Evolutionary conservation across 2,888 invertebrate species (phyloP).

Genomic region (Trilocha varians): DNA sequence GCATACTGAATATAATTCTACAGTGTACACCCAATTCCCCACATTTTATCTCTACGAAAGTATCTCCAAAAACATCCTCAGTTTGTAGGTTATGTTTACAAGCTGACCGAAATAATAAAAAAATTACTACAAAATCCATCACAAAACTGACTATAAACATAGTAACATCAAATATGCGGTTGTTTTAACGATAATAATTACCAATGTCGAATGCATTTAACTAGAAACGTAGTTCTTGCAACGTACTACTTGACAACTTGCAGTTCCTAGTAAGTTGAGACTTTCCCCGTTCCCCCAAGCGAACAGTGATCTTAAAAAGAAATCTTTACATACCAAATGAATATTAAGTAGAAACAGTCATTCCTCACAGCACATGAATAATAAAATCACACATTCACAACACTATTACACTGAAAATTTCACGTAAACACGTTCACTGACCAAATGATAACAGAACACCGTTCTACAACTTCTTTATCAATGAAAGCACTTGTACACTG

Average conservation of each 20-base stretch:
- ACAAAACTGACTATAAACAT: not conserved
- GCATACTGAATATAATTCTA: no score
- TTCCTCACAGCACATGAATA: slow-evolving; percentile 29
- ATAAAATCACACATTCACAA: slow-evolving; percentile 25
- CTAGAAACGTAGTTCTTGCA: slow-evolving; percentile 25
- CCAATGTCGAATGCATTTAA: slow-evolving; percentile 4
- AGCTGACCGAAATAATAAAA: slow-evolving; percentile 33
- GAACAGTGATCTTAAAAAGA: slow-evolving; percentile 10
- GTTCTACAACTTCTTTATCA: slow-evolving; percentile 5
- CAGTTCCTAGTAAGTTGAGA: slow-evolving; percentile 40
- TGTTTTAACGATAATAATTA: not conserved
- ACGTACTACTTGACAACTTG: slow-evolving; percentile 39
- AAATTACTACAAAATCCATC: slow-evolving; percentile 7
- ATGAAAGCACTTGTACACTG: not conserved
- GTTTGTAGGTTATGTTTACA: slow-evolving; percentile 69
- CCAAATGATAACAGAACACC: slow-evolving; percentile 20
- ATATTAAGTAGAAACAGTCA: slow-evolving; percentile 25
- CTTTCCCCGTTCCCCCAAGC: slow-evolving; percentile 28
- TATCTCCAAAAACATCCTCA: not conserved
- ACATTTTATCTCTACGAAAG: not conserved
- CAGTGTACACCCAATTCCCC: not conserved
- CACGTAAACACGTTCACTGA: slow-evolving; percentile 58
- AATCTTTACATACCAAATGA: slow-evolving; percentile 31
- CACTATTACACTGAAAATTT: slow-evolving; percentile 44
- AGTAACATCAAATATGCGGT: not conserved